Percentiles rank a stretch among this genome's conserved stretches.
Evolutionary conservation across 2,888 invertebrate genomes (phyloP).

Genomic region (Ypsolopha scabrella): DNA sequence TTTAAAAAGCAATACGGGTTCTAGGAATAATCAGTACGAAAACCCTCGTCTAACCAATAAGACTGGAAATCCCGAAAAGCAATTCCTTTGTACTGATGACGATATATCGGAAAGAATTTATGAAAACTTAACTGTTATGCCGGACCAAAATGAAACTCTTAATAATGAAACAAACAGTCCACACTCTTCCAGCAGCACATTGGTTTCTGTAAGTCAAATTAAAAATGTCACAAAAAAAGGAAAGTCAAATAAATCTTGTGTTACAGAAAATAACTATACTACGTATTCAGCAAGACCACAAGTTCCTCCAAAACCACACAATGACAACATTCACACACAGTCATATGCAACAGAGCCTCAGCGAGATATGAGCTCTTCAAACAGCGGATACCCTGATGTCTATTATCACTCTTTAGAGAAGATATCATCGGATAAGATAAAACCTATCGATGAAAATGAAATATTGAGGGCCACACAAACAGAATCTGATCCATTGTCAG

Average conservation of each 20-base stretch:
- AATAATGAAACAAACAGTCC: conserved; percentile 30
- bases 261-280: not conserved
- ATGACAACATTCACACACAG: conserved; percentile 20
- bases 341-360: conserved; percentile 8
- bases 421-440: conserved; percentile 32
- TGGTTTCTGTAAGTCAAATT: conserved; percentile 40
- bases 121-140: conserved; percentile 41
- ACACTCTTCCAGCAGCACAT: conserved; percentile 51
- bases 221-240: too few species aligned
- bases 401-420: conserved; percentile 60
- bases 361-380: not conserved
- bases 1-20: conserved; percentile 3
- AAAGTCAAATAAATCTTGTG: not conserved
- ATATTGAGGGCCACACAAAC: conserved; percentile 43
- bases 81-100: conserved; percentile 15
- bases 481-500: conserved; percentile 40
- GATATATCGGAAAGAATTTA: conserved; percentile 41
- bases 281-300: conserved; percentile 29
- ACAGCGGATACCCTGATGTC: conserved; percentile 38
- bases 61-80: conserved; percentile 27
- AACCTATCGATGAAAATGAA: conserved; percentile 28
- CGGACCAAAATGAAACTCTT: conserved; percentile 21
- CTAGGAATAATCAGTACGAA: conserved; percentile 43
- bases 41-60: conserved; percentile 20
- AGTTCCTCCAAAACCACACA: conserved; percentile 24